These are phyloP conservation scores for Sepiola atlantica DNA, from an alignment of 2,888 invertebrate genomes.

Conservation along the genomic window DNA sequence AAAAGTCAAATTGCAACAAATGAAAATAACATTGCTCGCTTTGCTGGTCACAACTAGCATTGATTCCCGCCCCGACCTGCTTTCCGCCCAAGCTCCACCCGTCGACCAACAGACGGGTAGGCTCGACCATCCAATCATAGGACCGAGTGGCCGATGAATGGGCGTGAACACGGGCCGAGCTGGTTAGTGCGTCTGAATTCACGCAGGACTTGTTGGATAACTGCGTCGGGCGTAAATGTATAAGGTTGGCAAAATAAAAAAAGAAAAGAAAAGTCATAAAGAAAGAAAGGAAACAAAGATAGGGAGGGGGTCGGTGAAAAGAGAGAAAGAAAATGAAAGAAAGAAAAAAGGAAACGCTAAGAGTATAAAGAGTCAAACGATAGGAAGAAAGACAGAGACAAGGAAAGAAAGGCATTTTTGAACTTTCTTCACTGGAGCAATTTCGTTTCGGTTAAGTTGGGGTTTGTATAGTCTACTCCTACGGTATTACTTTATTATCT, in stretches of 20 bases:
- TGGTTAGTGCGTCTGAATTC: neutral
- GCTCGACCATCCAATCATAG: neutral
- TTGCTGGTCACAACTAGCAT: constrained; percentile 4
- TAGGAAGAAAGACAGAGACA: neutral
- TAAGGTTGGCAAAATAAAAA: neutral
- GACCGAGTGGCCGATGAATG: neutral
- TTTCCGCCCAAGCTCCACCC: neutral
- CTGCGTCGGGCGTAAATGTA: neutral
- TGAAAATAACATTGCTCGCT: neutral
- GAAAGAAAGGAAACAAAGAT: neutral
- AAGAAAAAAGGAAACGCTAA: neutral
- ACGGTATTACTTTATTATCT: no score
- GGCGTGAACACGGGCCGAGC: neutral
- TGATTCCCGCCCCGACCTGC: neutral
- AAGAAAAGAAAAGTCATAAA: neutral
- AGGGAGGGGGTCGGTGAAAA: neutral
- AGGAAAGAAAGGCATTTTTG: neutral
- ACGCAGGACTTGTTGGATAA: neutral
- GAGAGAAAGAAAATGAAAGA: neutral
- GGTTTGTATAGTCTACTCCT: no score
- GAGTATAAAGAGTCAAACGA: neutral
- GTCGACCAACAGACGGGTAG: neutral
- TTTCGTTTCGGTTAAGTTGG: no score
- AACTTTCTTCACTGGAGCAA: no score
- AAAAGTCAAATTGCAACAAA: neutral